A percentile compares a stretch with the other conserved stretches of the same genome.
Conservation (phyloP, 2,797 vertebrate genomes). For the Poeciliopsis gracilis region DNA sequence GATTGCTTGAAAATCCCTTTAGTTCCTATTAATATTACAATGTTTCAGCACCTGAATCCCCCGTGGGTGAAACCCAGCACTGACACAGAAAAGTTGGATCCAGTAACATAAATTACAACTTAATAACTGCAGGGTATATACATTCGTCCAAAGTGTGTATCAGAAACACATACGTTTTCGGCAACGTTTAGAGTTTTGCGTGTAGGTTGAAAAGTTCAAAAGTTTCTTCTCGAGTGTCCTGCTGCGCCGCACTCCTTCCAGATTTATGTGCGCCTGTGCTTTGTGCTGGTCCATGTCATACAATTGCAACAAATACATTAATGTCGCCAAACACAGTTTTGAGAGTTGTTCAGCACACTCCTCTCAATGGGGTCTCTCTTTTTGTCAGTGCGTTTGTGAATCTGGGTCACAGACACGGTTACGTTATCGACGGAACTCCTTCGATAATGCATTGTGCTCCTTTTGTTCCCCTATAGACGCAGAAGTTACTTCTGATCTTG, state of each 20-base stretch:
- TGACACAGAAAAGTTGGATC: neutral
- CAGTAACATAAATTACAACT: neutral
- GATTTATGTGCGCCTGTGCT: neutral
- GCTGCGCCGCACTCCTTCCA: neutral
- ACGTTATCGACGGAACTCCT: slow-evolving; percentile 40
- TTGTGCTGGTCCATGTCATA: neutral
- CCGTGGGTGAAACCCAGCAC: neutral
- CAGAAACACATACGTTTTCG: neutral
- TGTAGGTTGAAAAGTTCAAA: too few species aligned
- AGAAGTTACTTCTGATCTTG: neutral
- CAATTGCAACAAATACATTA: neutral
- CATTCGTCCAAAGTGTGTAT: neutral
- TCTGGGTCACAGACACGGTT: slow-evolving; percentile 55
- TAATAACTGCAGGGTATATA: neutral
- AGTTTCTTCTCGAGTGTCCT: neutral
- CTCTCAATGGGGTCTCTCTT: neutral
- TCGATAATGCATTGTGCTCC: neutral
- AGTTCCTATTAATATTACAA: neutral
- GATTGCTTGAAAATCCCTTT: neutral
- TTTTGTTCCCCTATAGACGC: neutral
- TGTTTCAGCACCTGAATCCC: neutral
- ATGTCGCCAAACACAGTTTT: neutral
- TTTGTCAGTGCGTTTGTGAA: slow-evolving; percentile 32
- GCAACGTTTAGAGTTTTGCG: too few species aligned
- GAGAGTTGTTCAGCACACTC: neutral